These are phyloP conservation scores for Drosophila orosa DNA, from an alignment of 1,140 invertebrate species.

Conservation along the genomic window DNA sequence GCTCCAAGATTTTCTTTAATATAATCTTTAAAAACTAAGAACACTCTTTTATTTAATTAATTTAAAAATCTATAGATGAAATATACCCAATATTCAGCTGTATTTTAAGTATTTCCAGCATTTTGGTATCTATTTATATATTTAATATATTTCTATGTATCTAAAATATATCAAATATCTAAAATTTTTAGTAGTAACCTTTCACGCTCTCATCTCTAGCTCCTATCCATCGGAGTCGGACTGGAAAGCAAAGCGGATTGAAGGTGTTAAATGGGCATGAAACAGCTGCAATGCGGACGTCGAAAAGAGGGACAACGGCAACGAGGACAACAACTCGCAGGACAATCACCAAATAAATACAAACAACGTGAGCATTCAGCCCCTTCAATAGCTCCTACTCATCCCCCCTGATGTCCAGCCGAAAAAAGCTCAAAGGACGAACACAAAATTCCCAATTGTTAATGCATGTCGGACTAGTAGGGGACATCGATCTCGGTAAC, in stretches of 20 bases:
- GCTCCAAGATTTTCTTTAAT: neutral
- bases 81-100: neutral
- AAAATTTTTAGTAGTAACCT: neutral
- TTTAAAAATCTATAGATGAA: neutral
- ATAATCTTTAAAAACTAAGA: too few relatives aligned
- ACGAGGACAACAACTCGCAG: conserved; percentile 50
- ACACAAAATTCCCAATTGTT: conserved; percentile 63
- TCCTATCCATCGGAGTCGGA: conserved; percentile 20
- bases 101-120: neutral
- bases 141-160: neutral
- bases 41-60: neutral
- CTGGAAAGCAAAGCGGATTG: conserved; percentile 65
- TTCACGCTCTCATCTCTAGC: conserved; percentile 32
- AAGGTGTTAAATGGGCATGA: conserved; percentile 82
- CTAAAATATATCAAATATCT: neutral
- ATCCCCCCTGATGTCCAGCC: conserved; percentile 9
- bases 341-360: conserved; percentile 77
- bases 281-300: conserved; percentile 74
- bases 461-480: conserved; percentile 63
- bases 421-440: conserved; percentile 78
- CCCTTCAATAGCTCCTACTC: conserved; percentile 2
- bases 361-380: conserved; percentile 44
- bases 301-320: conserved; percentile 54
- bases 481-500: conserved; percentile 55
- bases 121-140: neutral